A percentile compares a stretch with the other conserved stretches of the same genome.
phyloP scores from a whole-genome alignment of 2,113 vertebrate species.

The Cryptoleucopteryx plumbea region DNA sequence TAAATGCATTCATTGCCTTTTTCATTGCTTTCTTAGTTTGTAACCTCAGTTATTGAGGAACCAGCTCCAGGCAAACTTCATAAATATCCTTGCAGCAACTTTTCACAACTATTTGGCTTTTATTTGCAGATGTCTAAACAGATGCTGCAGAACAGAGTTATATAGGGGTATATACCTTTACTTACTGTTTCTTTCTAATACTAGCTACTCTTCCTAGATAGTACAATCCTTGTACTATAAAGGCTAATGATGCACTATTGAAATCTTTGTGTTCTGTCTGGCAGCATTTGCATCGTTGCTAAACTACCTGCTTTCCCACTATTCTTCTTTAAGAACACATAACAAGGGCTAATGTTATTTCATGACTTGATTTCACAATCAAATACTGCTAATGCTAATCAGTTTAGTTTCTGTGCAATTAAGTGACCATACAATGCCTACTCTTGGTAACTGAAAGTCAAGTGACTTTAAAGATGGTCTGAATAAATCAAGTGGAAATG shows the following conservation, averaged over 20 bases:
- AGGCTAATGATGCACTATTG: not conserved
- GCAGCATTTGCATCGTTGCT: not conserved
- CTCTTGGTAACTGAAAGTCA: not conserved
- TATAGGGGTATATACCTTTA: not conserved
- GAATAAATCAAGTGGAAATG: not conserved
- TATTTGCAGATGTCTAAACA: not conserved
- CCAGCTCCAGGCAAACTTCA: not conserved
- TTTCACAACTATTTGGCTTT: not conserved
- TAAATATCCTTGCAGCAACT: conserved; percentile 14
- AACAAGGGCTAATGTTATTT: not conserved
- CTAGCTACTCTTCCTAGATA: not conserved
- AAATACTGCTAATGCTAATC: not conserved
- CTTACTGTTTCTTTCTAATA: not conserved
- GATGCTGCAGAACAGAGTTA: not conserved
- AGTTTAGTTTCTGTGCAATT: not conserved
- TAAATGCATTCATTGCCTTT: not conserved
- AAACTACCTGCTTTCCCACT: not conserved
- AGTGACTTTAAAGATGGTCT: not conserved
- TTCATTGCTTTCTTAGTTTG: not conserved
- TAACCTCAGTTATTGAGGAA: not conserved
- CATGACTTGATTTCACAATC: not conserved
- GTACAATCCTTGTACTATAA: not conserved
- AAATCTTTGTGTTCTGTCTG: not conserved
- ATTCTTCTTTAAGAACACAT: not conserved
- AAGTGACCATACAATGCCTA: not conserved